Conservation (phyloP, 2,888 invertebrate species). For the Dione juno region DNA sequence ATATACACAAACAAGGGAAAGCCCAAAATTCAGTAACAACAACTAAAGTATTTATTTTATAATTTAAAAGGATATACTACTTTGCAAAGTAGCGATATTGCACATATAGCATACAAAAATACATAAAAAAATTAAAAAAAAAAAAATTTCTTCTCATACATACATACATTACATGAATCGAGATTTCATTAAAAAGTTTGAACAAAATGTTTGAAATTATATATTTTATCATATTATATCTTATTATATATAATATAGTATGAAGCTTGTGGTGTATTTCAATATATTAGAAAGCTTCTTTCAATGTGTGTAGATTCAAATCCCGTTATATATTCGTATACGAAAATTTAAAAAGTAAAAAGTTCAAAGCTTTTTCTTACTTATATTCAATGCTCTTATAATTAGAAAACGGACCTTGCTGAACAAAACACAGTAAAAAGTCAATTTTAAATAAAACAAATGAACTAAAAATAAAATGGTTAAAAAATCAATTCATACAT, state of each 20-base stretch:
- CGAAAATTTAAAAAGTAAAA: no score
- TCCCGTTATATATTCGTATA: no score
- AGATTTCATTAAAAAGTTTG: no score
- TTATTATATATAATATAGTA: no score
- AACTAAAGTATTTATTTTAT: not conserved
- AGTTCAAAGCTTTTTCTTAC: no score
- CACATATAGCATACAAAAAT: not conserved
- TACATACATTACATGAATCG: no score
- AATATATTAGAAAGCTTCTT: no score
- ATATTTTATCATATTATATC: no score
- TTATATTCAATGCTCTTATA: not conserved
- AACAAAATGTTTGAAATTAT: no score
- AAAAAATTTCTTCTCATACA: not conserved
- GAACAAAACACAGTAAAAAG: not conserved
- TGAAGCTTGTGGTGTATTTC: no score
- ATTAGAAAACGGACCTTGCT: not conserved
- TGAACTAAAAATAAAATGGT: not conserved
- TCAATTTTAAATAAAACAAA: not conserved
- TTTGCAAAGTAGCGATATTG: constrained; percentile 9
- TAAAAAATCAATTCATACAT: no score
- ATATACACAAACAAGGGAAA: not conserved
- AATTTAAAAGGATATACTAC: not conserved
- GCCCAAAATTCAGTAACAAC: not conserved
- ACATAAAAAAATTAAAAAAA: not conserved
- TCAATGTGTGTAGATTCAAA: no score